Conservation (phyloP, 2,888 invertebrate genomes). For the Pyrgus malvae region DNA sequence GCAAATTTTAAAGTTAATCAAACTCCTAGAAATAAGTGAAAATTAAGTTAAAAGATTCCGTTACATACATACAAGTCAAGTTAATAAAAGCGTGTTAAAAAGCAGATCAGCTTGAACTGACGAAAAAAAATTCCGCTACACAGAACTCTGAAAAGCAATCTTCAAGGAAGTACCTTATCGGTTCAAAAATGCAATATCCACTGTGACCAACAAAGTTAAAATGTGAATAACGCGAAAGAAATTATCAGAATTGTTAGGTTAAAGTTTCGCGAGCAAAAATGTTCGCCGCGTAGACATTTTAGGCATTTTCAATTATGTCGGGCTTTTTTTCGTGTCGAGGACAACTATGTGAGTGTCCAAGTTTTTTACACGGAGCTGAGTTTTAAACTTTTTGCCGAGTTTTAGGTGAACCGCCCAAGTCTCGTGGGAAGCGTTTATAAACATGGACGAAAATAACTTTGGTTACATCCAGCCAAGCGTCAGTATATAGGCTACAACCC, state of each 20-base stretch:
- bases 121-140: too few relatives aligned
- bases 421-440: slow-evolving; percentile 25
- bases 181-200: slow-evolving; percentile 26
- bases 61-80: too few relatives aligned
- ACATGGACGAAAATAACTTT: slow-evolving; percentile 21
- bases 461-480: too few relatives aligned
- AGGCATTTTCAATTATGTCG: slow-evolving; percentile 77
- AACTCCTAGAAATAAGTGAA: too few relatives aligned
- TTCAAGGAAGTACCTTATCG: too few relatives aligned
- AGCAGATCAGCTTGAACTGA: too few relatives aligned
- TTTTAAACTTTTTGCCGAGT: slow-evolving; percentile 27
- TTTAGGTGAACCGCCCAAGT: slow-evolving; percentile 14
- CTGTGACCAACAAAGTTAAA: slow-evolving; percentile 33
- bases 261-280: too few relatives aligned
- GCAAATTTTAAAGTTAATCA: too few relatives aligned
- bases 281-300: slow-evolving; percentile 56
- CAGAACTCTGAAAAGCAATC: too few relatives aligned
- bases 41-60: too few relatives aligned
- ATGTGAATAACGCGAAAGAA: slow-evolving; percentile 52
- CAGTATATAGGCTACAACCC: too few relatives aligned
- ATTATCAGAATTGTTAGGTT: slow-evolving; percentile 55
- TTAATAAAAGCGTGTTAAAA: too few relatives aligned
- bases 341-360: slow-evolving; percentile 35
- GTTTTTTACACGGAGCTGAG: slow-evolving; percentile 28
- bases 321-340: slow-evolving; percentile 36